Base-by-base conservation (phyloP, 2,797 vertebrate genomes). In the Gallinago nigripennis region DNA sequence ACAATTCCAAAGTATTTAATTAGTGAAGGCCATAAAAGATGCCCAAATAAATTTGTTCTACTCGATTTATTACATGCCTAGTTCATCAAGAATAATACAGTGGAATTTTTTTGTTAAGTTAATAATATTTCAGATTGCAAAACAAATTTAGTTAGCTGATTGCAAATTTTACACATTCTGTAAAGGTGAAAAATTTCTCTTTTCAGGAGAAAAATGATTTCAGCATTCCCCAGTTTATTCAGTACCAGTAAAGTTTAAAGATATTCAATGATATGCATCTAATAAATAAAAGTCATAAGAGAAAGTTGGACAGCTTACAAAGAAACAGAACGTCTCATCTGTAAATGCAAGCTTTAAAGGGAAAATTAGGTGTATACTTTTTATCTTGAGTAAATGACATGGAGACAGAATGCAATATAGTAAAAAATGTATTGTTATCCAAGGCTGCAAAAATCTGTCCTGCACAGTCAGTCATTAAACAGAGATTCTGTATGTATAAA, bases 391-490 rank as follows among this genome's bases (percentile, higher is more conserved):
- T 46, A 93, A 94, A 89, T 54, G 28, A 31, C 51, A 54, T 28
- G 33, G 71, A 92, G 85, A 61, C 31, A 81, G 31, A 95, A 79
- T 9, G 12, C 27, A 60, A 48, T 48, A 80, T 31, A 77, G 46
- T 70, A 86, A 70, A 95, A 94, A 92, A 95, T 39, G n/a, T 28
- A 82, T 87, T 92, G 75, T 92, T 95, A 92, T 85, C 72, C 45
- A 17, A 95, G 60, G 79, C 56, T 90, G 51, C 58, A 93, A 95
- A 90, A 96, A 87, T 45, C 82, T 94, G 33, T 90, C 58, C 73
- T 88, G 75, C 57, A 88, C 65, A 88, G 60, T 50, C 41, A 94
- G 71, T 93, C 90, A 85, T 94, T 96, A 94, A 94, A 79, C n/a
- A 93, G 51, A 84, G 48, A 80, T 81, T 94, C 82, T 61, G 54